Conservation (phyloP, 1,140 invertebrate species). For the Lordiphosa collinella region DNA sequence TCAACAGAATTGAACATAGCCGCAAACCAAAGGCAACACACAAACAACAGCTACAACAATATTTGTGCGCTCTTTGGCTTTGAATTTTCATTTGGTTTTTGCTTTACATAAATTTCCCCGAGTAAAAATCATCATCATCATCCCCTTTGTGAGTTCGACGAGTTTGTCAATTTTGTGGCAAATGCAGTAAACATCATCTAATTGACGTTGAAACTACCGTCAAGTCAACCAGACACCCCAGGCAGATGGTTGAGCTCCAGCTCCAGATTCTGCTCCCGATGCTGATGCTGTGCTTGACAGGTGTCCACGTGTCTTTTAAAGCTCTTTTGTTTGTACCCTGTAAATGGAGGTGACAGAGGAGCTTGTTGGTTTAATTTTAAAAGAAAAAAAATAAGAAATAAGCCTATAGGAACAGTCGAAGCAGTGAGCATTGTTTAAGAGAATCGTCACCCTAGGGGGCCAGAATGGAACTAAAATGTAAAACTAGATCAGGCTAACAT, state of each 20-base stretch:
- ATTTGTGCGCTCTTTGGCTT: constrained; percentile 39
- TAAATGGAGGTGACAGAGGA: not conserved
- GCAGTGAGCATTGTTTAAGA: not conserved
- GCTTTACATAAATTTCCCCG: constrained; percentile 41
- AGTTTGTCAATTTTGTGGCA: constrained; percentile 71
- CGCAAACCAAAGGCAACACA: constrained; percentile 57
- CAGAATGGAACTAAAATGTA: no score
- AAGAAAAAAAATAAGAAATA: no score
- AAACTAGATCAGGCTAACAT: no score
- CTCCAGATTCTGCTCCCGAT: not conserved
- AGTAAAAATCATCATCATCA: not conserved
- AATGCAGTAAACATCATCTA: constrained; percentile 73
- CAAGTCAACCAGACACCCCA: not conserved
- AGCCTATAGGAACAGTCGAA: not conserved
- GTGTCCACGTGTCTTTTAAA: constrained; percentile 32
- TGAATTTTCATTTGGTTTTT: constrained; percentile 57
- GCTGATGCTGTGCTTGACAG: constrained; percentile 31
- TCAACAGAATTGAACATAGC: constrained; percentile 68
- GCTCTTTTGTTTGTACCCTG: constrained; percentile 5
- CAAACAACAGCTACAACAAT: constrained; percentile 17
- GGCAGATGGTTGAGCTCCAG: constrained; percentile 15
- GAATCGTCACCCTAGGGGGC: no score
- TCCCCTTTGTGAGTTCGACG: constrained; percentile 36
- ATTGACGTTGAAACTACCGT: constrained; percentile 69
- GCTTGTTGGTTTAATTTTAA: no score